phyloP scores from a whole-genome alignment of 2,888 invertebrate species.

The Ptychoptera albimana region DNA sequence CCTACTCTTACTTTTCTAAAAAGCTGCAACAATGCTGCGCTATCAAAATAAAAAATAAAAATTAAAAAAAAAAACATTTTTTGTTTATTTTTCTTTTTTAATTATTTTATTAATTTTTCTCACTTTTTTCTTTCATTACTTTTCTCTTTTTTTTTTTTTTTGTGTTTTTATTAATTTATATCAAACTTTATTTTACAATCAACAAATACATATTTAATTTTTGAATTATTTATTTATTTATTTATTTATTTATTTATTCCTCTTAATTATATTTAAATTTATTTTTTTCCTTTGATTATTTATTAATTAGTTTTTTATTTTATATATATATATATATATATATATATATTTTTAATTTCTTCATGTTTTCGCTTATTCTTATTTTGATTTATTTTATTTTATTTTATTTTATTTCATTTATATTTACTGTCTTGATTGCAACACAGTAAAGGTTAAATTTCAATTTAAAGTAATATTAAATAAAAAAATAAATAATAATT shows the following conservation, averaged over 20 bases:
- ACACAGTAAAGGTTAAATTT: too few species aligned
- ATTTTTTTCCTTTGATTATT: neutral
- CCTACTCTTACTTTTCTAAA: slow-evolving; percentile 1
- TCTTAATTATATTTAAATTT: slow-evolving; percentile 2
- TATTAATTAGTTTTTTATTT: neutral
- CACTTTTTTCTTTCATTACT: neutral
- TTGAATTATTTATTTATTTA: slow-evolving; percentile 5
- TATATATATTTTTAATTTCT: too few species aligned
- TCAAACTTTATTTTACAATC: slow-evolving; percentile 5
- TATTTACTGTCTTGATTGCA: neutral
- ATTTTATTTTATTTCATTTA: neutral
- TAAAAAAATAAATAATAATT: too few species aligned
- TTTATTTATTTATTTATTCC: slow-evolving; percentile 8
- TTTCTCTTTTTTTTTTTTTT: neutral
- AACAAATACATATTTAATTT: slow-evolving; percentile 5
- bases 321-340: too few species aligned
- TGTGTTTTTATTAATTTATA: slow-evolving; percentile 1
- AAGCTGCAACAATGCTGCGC: neutral
- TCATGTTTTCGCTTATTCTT: too few species aligned
- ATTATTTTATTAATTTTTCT: neutral
- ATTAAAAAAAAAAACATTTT: neutral
- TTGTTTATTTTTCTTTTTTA: neutral
- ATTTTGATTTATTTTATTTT: neutral
- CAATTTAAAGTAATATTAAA: too few species aligned
- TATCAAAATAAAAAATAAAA: neutral